Conservation (phyloP, 2,888 invertebrate genomes). For the Tipula unca region DNA sequence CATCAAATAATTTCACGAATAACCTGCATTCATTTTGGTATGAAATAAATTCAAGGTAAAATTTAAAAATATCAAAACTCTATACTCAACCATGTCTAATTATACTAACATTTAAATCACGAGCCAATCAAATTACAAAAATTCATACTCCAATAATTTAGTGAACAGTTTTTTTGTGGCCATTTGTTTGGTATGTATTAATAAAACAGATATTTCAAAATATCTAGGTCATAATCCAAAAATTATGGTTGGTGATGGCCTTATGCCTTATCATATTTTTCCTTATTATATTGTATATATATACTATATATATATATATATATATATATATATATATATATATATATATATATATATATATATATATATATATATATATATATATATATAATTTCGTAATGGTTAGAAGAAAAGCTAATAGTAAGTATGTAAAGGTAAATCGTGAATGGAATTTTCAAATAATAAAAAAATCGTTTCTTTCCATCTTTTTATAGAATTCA, state of each 20-base stretch:
- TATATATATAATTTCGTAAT: neutral
- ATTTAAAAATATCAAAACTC: neutral
- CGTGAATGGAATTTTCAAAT: neutral
- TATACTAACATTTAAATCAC: neutral
- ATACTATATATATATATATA: too few relatives aligned
- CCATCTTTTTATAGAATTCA: neutral
- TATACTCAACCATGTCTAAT: neutral
- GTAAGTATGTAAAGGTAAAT: neutral
- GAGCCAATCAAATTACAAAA: neutral
- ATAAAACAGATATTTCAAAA: neutral
- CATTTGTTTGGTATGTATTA: neutral
- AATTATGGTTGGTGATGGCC: neutral
- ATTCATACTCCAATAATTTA: neutral
- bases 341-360: too few relatives aligned
- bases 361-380: too few relatives aligned
- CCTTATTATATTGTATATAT: too few relatives aligned
- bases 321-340: too few relatives aligned
- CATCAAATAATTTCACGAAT: neutral
- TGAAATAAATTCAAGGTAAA: neutral
- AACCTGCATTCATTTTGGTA: neutral
- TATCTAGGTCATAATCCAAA: neutral
- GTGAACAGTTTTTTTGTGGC: neutral
- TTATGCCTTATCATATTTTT: neutral
- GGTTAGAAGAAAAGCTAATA: neutral
- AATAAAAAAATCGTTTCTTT: neutral